Percentiles rank a stretch among this genome's conserved stretches.
These are phyloP conservation scores for Peromyscus maniculatus DNA, from an alignment of 2,113 vertebrate species.

Conservation along the genomic window DNA sequence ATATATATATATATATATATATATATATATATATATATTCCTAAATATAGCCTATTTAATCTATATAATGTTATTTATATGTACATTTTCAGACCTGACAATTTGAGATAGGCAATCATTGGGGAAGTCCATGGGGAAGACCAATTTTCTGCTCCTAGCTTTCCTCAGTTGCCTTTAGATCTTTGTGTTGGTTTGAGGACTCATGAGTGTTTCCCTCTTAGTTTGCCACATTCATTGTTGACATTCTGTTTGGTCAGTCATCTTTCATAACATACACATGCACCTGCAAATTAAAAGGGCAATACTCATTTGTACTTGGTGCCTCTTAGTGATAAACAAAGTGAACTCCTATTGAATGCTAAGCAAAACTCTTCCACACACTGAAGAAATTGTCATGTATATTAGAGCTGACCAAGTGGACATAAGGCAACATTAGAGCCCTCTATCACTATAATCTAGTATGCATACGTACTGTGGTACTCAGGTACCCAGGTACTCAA, in stretches of 20 bases:
- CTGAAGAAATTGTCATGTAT: not conserved
- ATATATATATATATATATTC: not conserved
- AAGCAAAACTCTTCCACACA: not conserved
- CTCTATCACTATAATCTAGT: not conserved
- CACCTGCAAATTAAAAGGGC: not conserved
- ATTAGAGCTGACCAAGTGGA: not conserved
- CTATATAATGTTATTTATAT: not conserved
- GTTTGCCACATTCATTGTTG: not conserved
- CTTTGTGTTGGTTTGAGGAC: not conserved
- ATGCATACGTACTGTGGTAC: not conserved
- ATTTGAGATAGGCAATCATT: not conserved
- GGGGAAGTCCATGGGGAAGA: not conserved
- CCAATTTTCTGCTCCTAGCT: too few relatives aligned
- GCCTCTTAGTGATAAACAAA: not conserved
- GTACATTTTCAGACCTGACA: not conserved
- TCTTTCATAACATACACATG: not conserved
- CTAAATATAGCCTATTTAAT: not conserved
- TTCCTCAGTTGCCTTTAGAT: not conserved
- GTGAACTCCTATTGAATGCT: not conserved
- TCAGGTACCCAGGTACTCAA: not conserved
- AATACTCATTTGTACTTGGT: not conserved
- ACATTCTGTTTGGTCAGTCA: not conserved
- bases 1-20: too few relatives aligned
- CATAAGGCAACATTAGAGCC: not conserved
- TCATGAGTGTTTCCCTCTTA: not conserved